Conservation (phyloP, 2,888 invertebrate genomes). For the Harmothoe impar region DNA sequence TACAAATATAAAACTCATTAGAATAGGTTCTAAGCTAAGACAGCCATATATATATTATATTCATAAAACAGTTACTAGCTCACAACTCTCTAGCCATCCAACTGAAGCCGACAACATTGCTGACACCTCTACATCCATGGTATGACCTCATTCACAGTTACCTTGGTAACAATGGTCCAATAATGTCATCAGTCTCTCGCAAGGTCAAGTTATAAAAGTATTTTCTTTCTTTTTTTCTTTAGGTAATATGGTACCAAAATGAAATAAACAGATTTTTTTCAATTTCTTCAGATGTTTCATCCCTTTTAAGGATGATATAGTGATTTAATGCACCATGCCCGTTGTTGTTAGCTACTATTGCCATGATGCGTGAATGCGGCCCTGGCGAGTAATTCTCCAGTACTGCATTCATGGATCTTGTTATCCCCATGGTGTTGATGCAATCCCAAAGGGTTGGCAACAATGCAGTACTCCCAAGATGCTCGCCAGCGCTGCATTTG, state of each 20-base stretch:
- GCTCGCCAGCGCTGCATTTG: too few species aligned
- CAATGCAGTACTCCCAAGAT: too few species aligned
- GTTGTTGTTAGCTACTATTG: too few species aligned
- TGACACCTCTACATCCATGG: conserved; percentile 10
- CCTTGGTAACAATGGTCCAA: conserved; percentile 19
- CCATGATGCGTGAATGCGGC: too few species aligned
- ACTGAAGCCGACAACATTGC: conserved; percentile 43
- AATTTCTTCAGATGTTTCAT: too few species aligned
- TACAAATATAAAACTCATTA: not conserved
- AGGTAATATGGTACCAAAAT: not conserved
- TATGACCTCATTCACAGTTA: conserved; percentile 6
- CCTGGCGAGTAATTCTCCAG: too few species aligned
- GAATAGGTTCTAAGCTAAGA: not conserved
- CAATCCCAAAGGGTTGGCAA: too few species aligned
- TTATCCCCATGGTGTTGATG: too few species aligned
- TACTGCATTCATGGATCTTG: too few species aligned
- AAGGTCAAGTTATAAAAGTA: not conserved
- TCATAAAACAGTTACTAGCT: not conserved
- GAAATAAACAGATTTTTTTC: not conserved
- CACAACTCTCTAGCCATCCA: not conserved
- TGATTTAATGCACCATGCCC: too few species aligned
- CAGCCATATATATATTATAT: not conserved
- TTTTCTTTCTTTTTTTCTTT: not conserved
- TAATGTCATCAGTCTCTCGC: not conserved
- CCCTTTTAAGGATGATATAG: too few species aligned